Conservation (phyloP, 2,113 vertebrate species). For the Ictalurus punctatus region DNA sequence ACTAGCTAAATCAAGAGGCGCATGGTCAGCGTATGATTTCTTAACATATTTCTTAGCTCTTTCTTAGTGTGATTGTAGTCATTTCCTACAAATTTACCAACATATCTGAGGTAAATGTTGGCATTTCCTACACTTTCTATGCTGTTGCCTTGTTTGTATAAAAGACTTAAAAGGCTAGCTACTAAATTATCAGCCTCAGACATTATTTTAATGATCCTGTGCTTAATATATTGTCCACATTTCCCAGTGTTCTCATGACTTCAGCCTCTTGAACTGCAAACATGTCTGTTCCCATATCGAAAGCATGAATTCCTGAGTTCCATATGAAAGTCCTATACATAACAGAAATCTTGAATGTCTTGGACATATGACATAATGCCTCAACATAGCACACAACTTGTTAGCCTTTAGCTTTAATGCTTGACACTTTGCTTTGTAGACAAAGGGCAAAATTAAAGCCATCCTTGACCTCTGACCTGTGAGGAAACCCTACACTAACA, state of each 20-base stretch:
- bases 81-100: neutral
- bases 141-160: neutral
- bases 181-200: neutral
- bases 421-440: constrained; percentile 18
- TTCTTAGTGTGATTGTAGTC: neutral
- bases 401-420: neutral
- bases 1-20: neutral
- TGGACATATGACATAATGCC: neutral
- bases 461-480: constrained; percentile 36
- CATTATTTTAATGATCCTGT: neutral
- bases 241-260: neutral
- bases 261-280: neutral
- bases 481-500: constrained; percentile 27
- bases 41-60: neutral
- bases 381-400: neutral
- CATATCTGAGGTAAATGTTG: neutral
- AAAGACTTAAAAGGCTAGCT: neutral
- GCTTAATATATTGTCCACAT: too few species aligned
- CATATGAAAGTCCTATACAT: neutral
- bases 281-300: neutral
- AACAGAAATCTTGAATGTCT: neutral
- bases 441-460: constrained; percentile 37
- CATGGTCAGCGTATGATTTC: neutral
- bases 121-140: neutral
- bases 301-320: neutral